Evolutionary conservation across 2,888 invertebrate genomes (phyloP), one percentile per base, ranked within the genome.

Genomic region (Drosophila prolongata): DNA sequence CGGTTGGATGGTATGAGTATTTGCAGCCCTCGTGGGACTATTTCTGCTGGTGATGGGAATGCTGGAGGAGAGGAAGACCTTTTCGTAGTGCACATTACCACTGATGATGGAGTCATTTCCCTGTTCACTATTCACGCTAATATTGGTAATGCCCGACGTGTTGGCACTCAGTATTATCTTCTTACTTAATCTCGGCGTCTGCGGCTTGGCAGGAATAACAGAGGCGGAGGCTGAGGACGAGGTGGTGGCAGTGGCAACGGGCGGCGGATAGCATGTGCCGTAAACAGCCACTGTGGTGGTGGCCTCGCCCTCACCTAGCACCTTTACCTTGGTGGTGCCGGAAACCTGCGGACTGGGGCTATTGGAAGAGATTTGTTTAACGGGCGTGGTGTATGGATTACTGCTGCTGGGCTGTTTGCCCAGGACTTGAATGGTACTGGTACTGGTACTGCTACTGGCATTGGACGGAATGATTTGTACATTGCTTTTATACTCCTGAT

Each of bases 401-500:
- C 49, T 49, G 35, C 69, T 76, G 60, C 72, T 75, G 19, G 68
- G 61, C 62, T 70, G 64, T 55, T 78, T 75, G 19, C 83, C 82
- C 37, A 90, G 78, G 62, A 91, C 89, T 72, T 91, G 91, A 70
- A 92, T 91, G 67, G 91, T 90, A 80, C 89, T 90, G 68, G 81
- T 56, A 19, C 43, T 43, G 43, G 4, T 43, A 49, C 62, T 64
- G 64, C 62, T 62, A 42, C 62, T 64, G 62, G 62, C 87, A 87
- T 89, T 92, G 92, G 92, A 92, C 92, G 92, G 92, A 90, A 92
- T 92, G 44, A 92, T 92, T 91, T 92, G 92, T 86, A 92, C 92
- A 78, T 92, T 92, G 77, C 92, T 92, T 84, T 91, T 92, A 70
- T 91, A 92, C 65, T 89, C 90, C 58, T 87, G 80, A 60, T 82